A percentile compares a stretch with the other conserved stretches of the same genome.
These are phyloP conservation scores for Tachina grossa DNA, from an alignment of 2,888 invertebrate species.

Conservation along the genomic window DNA sequence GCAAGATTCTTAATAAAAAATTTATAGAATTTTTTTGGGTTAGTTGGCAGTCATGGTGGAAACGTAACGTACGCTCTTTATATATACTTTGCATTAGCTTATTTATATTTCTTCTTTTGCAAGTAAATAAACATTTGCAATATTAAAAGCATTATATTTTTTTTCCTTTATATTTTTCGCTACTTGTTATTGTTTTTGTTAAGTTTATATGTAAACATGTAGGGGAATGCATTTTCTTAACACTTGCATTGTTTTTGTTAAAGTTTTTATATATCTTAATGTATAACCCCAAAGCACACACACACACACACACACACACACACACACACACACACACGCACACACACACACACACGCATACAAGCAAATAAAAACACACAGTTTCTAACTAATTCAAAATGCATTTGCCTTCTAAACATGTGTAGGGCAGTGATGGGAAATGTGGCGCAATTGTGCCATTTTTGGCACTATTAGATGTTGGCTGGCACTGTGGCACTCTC, in stretches of 20 bases:
- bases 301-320: not conserved
- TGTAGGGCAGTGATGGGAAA: no score
- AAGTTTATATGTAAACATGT: constrained; percentile 49
- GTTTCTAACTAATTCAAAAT: constrained; percentile 35
- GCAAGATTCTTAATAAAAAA: no score
- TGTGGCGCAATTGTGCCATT: no score
- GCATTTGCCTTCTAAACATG: constrained; percentile 36
- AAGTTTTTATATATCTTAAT: constrained; percentile 2
- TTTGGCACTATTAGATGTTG: no score
- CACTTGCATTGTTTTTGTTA: constrained; percentile 38
- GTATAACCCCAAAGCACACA: not conserved
- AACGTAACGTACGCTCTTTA: not conserved
- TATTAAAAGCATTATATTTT: constrained; percentile 32
- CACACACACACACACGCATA: not conserved
- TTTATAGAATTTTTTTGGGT: no score
- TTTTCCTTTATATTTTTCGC: not conserved
- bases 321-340: not conserved
- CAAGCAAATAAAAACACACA: not conserved
- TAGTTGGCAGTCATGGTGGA: not conserved
- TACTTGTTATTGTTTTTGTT: constrained; percentile 9
- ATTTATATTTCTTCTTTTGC: not conserved
- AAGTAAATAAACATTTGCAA: constrained; percentile 50
- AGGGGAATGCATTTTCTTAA: constrained; percentile 53
- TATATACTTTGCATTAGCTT: constrained; percentile 7
- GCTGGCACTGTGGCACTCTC: no score